Evolutionary conservation across 2,888 invertebrate genomes (phyloP).

Genomic region (Diploptera punctata): DNA sequence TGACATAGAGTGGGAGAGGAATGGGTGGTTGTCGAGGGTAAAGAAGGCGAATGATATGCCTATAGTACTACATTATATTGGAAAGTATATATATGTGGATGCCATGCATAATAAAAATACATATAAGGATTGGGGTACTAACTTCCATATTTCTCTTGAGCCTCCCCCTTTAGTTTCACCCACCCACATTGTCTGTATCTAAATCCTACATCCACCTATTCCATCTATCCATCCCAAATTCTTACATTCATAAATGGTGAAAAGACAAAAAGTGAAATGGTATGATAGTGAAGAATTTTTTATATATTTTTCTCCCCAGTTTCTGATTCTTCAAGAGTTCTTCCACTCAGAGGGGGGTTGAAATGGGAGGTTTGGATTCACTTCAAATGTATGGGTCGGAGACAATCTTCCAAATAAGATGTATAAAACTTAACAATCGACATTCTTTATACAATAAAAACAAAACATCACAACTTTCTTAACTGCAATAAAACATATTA

Average conservation of each 20-base stretch:
- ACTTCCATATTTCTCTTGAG: neutral
- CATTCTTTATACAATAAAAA: too few relatives aligned
- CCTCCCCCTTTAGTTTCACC: neutral
- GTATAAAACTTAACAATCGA: too few relatives aligned
- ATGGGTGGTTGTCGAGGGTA: too few relatives aligned
- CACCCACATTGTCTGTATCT: neutral
- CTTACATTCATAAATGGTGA: conserved; percentile 36
- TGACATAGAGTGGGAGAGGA: conserved; percentile 17
- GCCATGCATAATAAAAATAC: conserved; percentile 25
- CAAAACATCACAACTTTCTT: too few relatives aligned
- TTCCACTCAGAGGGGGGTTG: neutral
- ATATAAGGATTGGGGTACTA: conserved; percentile 21
- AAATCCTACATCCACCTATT: neutral
- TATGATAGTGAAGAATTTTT: conserved; percentile 36
- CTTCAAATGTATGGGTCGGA: neutral
- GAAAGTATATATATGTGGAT: conserved; percentile 24
- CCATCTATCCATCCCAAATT: conserved; percentile 15
- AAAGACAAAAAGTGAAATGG: conserved; percentile 32
- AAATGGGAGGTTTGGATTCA: neutral
- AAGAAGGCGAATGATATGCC: neutral
- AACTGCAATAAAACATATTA: too few relatives aligned
- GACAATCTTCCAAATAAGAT: neutral
- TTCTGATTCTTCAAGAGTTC: neutral
- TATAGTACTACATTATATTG: conserved; percentile 30
- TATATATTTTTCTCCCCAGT: neutral